These are phyloP conservation scores for Etheostoma cragini DNA, from an alignment of 2,113 vertebrate genomes.

Conservation along the genomic window DNA sequence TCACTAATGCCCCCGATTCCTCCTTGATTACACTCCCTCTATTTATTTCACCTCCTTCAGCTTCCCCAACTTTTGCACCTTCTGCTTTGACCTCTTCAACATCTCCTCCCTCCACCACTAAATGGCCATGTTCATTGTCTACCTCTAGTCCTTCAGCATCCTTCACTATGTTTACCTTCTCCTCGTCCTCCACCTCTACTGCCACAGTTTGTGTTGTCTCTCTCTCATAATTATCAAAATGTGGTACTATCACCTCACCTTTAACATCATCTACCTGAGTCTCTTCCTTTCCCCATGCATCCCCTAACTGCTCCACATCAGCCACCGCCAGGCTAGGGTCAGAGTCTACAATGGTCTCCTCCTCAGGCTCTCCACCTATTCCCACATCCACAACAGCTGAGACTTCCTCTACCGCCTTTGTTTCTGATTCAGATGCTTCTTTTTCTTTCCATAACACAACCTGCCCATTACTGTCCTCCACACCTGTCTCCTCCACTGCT, in stretches of 20 bases:
- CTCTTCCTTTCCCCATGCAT: conserved; percentile 13
- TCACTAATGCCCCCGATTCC: conserved; percentile 28
- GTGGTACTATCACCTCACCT: background rate
- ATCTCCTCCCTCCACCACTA: conserved; percentile 34
- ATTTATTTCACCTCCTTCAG: conserved; percentile 10
- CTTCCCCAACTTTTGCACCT: conserved; percentile 8
- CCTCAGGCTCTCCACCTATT: conserved; percentile 23
- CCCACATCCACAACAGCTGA: conserved; percentile 32
- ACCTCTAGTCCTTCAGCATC: conserved; percentile 5
- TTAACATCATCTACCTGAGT: conserved; percentile 32
- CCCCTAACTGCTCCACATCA: conserved; percentile 36
- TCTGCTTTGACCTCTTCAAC: conserved; percentile 12
- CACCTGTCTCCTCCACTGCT: background rate
- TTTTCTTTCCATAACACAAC: conserved; percentile 25
- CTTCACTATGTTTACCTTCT: conserved; percentile 22
- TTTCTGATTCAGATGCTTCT: conserved; percentile 26
- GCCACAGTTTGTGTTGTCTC: conserved; percentile 45
- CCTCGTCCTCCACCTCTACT: conserved; percentile 15
- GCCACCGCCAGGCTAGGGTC: background rate
- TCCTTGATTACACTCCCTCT: conserved; percentile 21
- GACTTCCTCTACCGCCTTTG: conserved; percentile 32
- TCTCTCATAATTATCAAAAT: conserved; percentile 39
- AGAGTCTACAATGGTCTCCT: conserved; percentile 35
- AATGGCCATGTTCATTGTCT: conserved; percentile 35
- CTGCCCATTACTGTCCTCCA: conserved; percentile 22